Conservation (phyloP, 2,113 vertebrate genomes). For the Phyllopteryx taeniolatus region DNA sequence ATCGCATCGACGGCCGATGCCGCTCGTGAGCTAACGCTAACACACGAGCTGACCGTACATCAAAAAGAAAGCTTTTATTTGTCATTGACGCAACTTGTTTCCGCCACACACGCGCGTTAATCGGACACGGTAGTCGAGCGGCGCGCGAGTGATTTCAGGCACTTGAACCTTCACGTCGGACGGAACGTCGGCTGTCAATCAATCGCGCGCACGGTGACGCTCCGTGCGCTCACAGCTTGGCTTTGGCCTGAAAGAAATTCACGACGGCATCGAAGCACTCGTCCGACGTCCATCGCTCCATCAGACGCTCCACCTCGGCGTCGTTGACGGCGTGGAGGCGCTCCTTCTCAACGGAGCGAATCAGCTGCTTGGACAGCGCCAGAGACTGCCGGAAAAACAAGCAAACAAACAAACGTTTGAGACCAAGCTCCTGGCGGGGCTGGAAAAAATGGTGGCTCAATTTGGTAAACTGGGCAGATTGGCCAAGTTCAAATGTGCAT, state of each 20-base stretch:
- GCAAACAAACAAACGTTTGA: neutral
- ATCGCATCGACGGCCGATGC: neutral
- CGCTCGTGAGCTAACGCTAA: neutral
- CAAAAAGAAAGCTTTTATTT: neutral
- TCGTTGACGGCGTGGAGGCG: constrained; percentile 77
- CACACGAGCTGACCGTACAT: neutral
- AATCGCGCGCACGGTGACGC: neutral
- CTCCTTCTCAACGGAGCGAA: constrained; percentile 78
- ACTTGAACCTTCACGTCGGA: neutral
- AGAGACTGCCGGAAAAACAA: constrained; percentile 69
- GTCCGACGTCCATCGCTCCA: constrained; percentile 79
- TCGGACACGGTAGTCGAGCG: neutral
- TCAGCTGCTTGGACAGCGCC: constrained; percentile 82
- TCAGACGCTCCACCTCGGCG: constrained; percentile 76
- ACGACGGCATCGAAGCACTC: constrained; percentile 81
- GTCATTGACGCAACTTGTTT: neutral
- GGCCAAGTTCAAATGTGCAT: too few relatives aligned
- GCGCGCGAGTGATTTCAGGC: neutral
- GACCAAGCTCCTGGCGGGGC: neutral
- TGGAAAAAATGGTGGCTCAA: neutral
- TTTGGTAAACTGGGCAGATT: too few relatives aligned
- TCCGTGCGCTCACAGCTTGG: constrained; percentile 69
- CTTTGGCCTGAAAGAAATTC: constrained; percentile 81
- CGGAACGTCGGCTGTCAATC: neutral
- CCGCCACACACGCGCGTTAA: neutral